Evolutionary conservation across 30 jellyfish, hydroid and myxozoan genomes (phyloP), one percentile per base, ranked within the genome.

Genomic region (Mastigias papua): DNA sequence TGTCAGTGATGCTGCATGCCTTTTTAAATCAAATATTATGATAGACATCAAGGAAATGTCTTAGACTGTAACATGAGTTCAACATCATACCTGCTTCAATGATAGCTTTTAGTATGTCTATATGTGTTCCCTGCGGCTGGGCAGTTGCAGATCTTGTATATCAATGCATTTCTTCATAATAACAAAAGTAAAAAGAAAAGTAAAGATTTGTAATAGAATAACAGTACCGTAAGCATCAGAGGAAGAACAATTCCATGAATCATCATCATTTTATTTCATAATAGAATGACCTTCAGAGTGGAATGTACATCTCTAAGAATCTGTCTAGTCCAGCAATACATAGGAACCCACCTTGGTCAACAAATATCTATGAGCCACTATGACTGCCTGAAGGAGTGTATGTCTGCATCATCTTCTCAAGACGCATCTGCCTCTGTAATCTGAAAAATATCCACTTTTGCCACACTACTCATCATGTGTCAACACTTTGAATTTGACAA

Each of bases 171-270:
- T 69, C 27, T 67, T 69, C 11, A 25, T 67, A 25, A 69, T 67
- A 4, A 69, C 81, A 9, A 69, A 69, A n/a, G 81, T 69, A 69
- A 69, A 9, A 69, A 29, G 81, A 69, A 69, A 69, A 69, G 27
- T 67, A 69, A 69, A 69, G n/a, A 9, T 25, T 69, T 69, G 81
- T 5, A 69, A 8, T n/a, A 69, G 16, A n/a, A 67, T 9, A 16
- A 30, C 69, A n/a, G 5, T 69, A 69, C 28, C 81, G 27, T 9
- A 69, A 67, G 81, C 51, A 69, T 69, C 81, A 31, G 68, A 7
- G 22, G 81, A 8, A 9, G 60, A 69, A 30, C 49, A 69, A n/a
- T 69, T 69, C 81, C 81, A 69, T 25, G 8, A n/a, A 9, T 25
- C 27, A 69, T 34, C 81, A 69, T 9, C 81, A 69, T 69, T 69